Percentiles rank a stretch among this genome's conserved stretches.
Conservation (phyloP, 2,113 vertebrate species). For the Siniperca knerii region DNA sequence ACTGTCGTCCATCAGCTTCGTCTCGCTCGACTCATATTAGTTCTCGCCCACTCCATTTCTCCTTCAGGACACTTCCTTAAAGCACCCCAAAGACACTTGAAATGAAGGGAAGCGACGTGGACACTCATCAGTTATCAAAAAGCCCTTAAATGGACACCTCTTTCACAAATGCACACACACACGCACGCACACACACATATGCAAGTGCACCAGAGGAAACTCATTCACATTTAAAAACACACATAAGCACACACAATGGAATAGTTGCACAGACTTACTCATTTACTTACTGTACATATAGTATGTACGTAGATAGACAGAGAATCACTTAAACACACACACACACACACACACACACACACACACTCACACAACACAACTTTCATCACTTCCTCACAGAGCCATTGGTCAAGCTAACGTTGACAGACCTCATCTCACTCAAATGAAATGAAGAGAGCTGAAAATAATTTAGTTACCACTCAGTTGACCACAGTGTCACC, state of each 20-base stretch:
- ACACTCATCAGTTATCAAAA: slow-evolving; percentile 61
- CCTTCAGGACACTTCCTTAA: slow-evolving; percentile 53
- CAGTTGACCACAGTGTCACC: slow-evolving; percentile 29
- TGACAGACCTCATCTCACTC: slow-evolving; percentile 52
- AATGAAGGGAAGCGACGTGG: slow-evolving; percentile 38
- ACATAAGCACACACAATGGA: slow-evolving; percentile 3
- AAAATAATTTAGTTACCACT: slow-evolving; percentile 53
- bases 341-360: neutral
- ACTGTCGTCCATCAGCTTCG: slow-evolving; percentile 38
- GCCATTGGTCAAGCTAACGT: slow-evolving; percentile 39
- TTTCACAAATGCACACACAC: neutral
- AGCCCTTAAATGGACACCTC: slow-evolving; percentile 45
- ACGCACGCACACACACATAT: neutral
- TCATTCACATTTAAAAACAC: slow-evolving; percentile 21
- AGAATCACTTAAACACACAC: neutral
- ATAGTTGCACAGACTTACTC: neutral
- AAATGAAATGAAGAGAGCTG: slow-evolving; percentile 48
- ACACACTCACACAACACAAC: neutral
- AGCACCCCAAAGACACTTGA: slow-evolving; percentile 42
- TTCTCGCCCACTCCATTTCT: slow-evolving; percentile 56
- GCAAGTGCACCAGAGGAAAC: neutral
- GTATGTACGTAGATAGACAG: neutral
- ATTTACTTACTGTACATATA: neutral
- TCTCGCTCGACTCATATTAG: slow-evolving; percentile 19
- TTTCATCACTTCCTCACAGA: slow-evolving; percentile 9